These are phyloP conservation scores for Leptocoma aspasia DNA, from an alignment of 2,113 vertebrate genomes.

Conservation along the genomic window DNA sequence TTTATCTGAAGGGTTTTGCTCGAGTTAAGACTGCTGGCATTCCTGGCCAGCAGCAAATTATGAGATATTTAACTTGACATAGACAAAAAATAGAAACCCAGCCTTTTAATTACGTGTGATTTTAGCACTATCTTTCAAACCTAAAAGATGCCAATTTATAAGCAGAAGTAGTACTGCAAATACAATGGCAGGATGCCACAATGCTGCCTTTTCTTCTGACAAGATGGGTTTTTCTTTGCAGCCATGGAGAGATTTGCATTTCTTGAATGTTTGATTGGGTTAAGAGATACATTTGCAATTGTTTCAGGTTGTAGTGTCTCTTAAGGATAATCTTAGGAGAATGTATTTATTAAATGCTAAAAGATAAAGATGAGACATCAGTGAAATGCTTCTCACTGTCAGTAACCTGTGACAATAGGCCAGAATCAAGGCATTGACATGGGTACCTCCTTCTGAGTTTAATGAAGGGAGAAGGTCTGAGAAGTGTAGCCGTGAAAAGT, in stretches of 20 bases:
- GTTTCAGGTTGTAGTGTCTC: neutral
- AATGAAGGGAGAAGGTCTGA: neutral
- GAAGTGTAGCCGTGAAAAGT: neutral
- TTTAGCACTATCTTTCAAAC: neutral
- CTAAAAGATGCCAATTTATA: neutral
- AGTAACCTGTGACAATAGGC: neutral
- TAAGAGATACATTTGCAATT: neutral
- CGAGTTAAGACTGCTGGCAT: no score
- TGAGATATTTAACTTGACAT: neutral
- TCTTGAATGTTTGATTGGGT: neutral
- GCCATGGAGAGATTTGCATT: neutral
- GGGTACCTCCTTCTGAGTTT: neutral
- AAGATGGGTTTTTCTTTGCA: neutral
- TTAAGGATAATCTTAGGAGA: neutral
- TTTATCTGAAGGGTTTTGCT: neutral
- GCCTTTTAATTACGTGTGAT: neutral
- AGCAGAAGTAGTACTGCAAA: neutral
- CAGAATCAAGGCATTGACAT: fast-evolving
- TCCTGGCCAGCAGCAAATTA: neutral
- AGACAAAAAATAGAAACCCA: neutral
- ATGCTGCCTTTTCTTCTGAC: neutral
- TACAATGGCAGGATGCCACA: neutral
- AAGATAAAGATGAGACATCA: neutral
- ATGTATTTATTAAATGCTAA: neutral
- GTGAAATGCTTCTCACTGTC: neutral